Base-by-base conservation (phyloP, 2,113 vertebrate genomes). In the Antennarius striatus region DNA sequence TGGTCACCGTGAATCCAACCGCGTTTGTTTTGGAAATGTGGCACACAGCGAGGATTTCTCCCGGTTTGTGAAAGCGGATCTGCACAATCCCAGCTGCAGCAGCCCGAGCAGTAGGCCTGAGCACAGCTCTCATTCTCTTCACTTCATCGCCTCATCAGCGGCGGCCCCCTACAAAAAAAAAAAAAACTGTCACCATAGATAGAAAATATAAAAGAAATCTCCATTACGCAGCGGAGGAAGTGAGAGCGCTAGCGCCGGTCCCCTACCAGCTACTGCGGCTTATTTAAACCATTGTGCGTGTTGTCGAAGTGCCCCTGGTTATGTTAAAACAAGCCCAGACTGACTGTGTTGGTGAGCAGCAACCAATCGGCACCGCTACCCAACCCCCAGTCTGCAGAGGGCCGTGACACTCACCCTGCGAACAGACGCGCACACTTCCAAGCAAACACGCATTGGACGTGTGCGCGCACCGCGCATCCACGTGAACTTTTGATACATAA, bases 251-350 rank as follows among this genome's bases (percentile, higher is more conserved):
- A 73, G 47, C 56, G 50, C 82, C 86, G 73, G 68, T 82, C 77
- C 80, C 79, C 56, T 66, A 79, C 54, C 74, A 82, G 83, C 78
- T 68, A 75, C 77, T 68, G 78, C 83, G 11, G 76, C 73, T 91
- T 80, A 91, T 90, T 81, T 81, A 87, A 87, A 91, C 92, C 86
- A 53, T 86, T 87, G 82, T 86, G 75, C 88, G 77, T 83, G 81
- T 84, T 89, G 87, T 89, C 91, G 90, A 91, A 82, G 87, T 93
- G 90, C 88, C 91, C 92, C 89, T 77, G 90, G 89, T 90, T 90
- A 85, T 90, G 90, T 91, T 93, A 90, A 92, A 92, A 93, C 91
- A 91, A 92, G 87, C 92, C 88, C 83, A 83, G 86, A 72, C 90
- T 77, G 89, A 82, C 83, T 87, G 81, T 81, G 88, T 84, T 88